These are phyloP conservation scores for Agriopis leucophaearia DNA, from an alignment of 2,888 invertebrate genomes.

Conservation along the genomic window DNA sequence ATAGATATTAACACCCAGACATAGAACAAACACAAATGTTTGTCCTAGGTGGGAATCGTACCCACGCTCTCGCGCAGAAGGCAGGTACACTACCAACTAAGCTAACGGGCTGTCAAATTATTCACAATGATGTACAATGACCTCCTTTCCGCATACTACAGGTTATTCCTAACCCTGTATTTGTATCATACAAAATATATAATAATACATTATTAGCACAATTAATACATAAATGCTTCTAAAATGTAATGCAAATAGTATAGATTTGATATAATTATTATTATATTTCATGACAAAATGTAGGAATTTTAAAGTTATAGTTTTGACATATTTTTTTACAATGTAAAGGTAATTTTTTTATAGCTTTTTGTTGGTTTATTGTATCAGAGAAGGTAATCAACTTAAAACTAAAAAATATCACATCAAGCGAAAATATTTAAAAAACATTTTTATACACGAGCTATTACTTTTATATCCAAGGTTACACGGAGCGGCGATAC, in stretches of 20 bases:
- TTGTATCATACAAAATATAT: too few species aligned
- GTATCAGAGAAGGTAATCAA: constrained; percentile 13
- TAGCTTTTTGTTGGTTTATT: not conserved
- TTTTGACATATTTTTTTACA: not conserved
- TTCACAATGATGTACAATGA: too few species aligned
- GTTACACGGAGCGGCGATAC: not conserved
- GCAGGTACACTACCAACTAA: too few species aligned
- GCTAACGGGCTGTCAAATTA: too few species aligned
- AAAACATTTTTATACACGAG: not conserved
- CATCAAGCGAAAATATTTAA: constrained; percentile 20
- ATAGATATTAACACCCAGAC: too few species aligned
- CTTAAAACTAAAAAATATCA: constrained; percentile 15
- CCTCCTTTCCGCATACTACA: too few species aligned
- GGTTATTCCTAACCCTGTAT: not conserved
- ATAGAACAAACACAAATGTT: too few species aligned
- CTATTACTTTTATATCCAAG: not conserved
- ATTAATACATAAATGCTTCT: constrained; percentile 1
- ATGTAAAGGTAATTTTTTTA: not conserved
- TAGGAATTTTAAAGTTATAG: not conserved
- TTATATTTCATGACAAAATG: constrained; percentile 11
- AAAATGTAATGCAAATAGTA: constrained; percentile 11
- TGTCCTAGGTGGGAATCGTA: too few species aligned
- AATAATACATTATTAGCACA: not conserved
- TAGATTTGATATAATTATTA: constrained; percentile 9
- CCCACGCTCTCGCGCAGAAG: too few species aligned